A percentile compares a stretch with the other conserved stretches of the same genome.
These are phyloP conservation scores for Rhadinocentrus ornatus DNA, from an alignment of 2,797 vertebrate species.

Conservation along the genomic window DNA sequence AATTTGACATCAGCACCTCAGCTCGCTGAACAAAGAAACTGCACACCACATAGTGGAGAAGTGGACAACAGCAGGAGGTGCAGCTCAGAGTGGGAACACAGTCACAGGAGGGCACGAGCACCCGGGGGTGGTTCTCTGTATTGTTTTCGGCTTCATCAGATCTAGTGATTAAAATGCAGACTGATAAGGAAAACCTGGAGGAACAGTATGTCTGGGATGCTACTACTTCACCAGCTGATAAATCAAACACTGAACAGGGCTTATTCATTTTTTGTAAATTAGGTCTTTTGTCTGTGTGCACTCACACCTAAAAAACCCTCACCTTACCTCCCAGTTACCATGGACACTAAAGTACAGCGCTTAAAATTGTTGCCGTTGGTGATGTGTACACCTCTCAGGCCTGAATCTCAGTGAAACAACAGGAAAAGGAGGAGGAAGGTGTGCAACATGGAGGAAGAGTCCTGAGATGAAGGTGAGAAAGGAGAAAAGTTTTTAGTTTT, in stretches of 20 bases:
- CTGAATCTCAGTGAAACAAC: constrained; percentile 56
- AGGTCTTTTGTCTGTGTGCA: constrained; percentile 31
- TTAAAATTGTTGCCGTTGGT: constrained; percentile 66
- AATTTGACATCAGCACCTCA: constrained; percentile 72
- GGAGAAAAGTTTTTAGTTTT: constrained; percentile 14
- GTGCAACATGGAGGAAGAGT: constrained; percentile 17
- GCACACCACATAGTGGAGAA: constrained; percentile 60
- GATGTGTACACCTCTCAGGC: constrained; percentile 63
- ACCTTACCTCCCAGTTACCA: constrained; percentile 80
- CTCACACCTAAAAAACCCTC: constrained; percentile 58
- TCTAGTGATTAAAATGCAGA: constrained; percentile 30
- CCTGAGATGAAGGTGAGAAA: constrained; percentile 4
- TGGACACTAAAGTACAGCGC: constrained; percentile 78
- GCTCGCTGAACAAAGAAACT: constrained; percentile 73
- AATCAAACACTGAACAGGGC: constrained; percentile 23
- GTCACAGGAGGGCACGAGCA: constrained; percentile 18
- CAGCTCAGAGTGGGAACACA: constrained; percentile 29
- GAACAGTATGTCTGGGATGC: constrained; percentile 38
- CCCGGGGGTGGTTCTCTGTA: constrained; percentile 11
- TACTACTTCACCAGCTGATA: constrained; percentile 45
- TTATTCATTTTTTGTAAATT: constrained; percentile 53
- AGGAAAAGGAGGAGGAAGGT: constrained; percentile 51
- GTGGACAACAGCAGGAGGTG: constrained; percentile 56
- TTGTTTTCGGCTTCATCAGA: constrained; percentile 20
- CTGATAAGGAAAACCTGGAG: constrained; percentile 49